Evolutionary conservation across 2,113 vertebrate species (phyloP), one percentile per base, ranked within the genome.

Genomic region (Chrysemys picta): DNA sequence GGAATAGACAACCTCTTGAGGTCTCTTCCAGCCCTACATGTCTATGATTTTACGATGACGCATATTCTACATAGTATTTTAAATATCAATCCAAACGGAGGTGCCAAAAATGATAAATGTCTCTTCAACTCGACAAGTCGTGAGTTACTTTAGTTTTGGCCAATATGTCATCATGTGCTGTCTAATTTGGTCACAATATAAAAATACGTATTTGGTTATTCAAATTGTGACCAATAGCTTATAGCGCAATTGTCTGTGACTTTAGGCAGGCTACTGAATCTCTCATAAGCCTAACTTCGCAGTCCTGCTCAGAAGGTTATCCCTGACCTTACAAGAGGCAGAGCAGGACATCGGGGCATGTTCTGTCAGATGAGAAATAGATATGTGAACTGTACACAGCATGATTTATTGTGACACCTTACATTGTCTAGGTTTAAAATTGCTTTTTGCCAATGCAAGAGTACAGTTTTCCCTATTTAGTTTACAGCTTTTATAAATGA

Each of bases 401-500:
- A 10, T 94, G 95, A 97, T 81, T 96, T 95, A 97, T 88, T 93
- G 80, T 5, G 49, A 87, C 84, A 91, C 88, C 72, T 69, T 90
- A n/a, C 50, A 13, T 94, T 91, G 90, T 93, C 93, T 90, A 59
- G 76, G 27, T 56, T 75, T 82, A 79, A 93, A 96, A 90, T 93
- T 93, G 65, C 81, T n/a, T 95, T 80, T 86, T 45, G 1, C 59
- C 82, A 79, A 87, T 91, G 54, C 8, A 27, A 93, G 95, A 96
- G 84, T 85, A 45, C 79, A 59, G 75, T 87, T 96, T 88, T 87
- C n/a, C 83, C 79, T 0, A 0, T 14, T 35, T 83, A 54, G 83
- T 95, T 97, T 97, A 95, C 84, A 21, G 85, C 38, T 2, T 27
- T 89, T 94, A 92, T 89, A 97, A 96, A 96, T 84, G 90, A 85